These are phyloP conservation scores for Acestrorhynchus altus DNA, from an alignment of 2,797 vertebrate genomes.

Conservation along the genomic window DNA sequence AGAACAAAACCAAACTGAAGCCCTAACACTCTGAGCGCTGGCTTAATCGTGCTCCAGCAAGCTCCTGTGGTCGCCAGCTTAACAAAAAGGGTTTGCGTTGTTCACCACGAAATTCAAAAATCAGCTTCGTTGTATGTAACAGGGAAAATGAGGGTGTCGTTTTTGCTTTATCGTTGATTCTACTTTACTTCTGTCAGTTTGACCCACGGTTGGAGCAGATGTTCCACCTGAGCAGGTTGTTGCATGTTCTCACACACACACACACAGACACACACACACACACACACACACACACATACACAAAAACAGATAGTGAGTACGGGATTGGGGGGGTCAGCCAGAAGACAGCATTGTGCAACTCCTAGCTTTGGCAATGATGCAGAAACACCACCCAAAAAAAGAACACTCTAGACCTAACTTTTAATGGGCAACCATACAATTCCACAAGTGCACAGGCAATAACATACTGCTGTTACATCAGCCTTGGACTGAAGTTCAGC, in stretches of 20 bases:
- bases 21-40: not conserved
- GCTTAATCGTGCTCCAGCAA: not conserved
- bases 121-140: not conserved
- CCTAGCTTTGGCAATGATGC: slow-evolving; percentile 12
- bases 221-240: slow-evolving; percentile 23
- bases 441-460: not conserved
- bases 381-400: slow-evolving; percentile 13
- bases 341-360: slow-evolving; percentile 37
- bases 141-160: no score
- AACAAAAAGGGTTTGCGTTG: not conserved
- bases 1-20: not conserved
- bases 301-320: not conserved
- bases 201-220: slow-evolving; percentile 2
- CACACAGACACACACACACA: not conserved
- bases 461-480: slow-evolving; percentile 11
- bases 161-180: no score
- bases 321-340: slow-evolving; percentile 30
- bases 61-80: not conserved
- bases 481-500: not conserved
- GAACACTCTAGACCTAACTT: not conserved
- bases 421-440: slow-evolving; percentile 12
- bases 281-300: no score
- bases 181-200: not conserved
- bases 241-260: not conserved
- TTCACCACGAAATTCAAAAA: not conserved